phyloP scores from a whole-genome alignment of 2,113 vertebrate genomes.

The Pteropus alecto region DNA sequence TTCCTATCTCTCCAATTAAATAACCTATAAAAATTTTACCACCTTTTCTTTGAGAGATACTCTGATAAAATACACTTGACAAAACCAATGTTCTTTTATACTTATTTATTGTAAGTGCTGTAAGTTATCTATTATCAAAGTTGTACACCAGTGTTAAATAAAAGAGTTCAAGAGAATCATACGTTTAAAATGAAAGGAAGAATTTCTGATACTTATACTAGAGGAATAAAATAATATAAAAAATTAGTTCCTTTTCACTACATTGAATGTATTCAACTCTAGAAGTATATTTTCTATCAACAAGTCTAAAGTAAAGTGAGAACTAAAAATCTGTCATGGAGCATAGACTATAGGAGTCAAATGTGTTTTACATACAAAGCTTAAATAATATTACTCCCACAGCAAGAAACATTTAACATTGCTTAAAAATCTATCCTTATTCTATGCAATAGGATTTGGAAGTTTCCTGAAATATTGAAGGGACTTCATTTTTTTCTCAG shows the following conservation, averaged over 20 bases:
- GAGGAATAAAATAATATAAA: background rate
- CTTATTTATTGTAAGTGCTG: background rate
- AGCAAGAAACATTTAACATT: background rate
- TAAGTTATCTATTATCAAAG: background rate
- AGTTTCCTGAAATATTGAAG: background rate
- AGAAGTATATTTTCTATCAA: background rate
- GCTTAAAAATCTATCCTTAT: background rate
- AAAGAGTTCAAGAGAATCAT: background rate
- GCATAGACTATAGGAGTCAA: background rate
- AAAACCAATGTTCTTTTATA: background rate
- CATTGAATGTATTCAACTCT: background rate
- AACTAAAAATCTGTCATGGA: background rate
- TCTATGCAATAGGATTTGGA: background rate
- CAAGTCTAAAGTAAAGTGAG: constrained; percentile 9
- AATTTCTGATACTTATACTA: background rate
- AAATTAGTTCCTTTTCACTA: background rate
- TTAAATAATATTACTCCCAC: background rate
- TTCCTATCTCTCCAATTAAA: background rate
- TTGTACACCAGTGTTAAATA: background rate
- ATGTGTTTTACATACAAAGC: background rate
- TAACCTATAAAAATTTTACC: background rate
- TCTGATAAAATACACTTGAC: background rate
- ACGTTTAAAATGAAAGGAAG: constrained; percentile 28
- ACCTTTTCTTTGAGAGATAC: background rate
- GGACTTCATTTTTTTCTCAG: background rate